Evolutionary conservation across 1,140 invertebrate genomes (phyloP).

Genomic region (Nephila pilipes): DNA sequence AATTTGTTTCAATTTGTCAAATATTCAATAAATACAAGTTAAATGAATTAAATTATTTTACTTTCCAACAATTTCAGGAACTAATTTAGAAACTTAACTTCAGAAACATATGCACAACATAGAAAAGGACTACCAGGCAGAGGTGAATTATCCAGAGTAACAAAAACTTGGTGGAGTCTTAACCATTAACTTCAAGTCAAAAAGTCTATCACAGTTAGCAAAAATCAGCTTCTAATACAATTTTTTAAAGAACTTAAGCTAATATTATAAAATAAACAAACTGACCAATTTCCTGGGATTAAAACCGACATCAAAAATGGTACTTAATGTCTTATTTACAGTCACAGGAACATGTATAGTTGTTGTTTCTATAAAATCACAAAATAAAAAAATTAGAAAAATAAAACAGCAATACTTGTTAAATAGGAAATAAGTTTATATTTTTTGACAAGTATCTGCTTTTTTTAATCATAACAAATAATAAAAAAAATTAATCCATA

Average conservation of each 20-base stretch:
- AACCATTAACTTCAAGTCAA: too few species aligned
- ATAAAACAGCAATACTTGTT: too few species aligned
- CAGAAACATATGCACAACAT: constrained; percentile 94
- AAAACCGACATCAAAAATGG: constrained; percentile 83
- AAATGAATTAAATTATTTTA: constrained; percentile 77
- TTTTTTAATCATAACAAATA: not conserved
- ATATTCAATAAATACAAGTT: not conserved
- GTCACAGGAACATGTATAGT: constrained; percentile 72
- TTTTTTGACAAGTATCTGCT: too few species aligned
- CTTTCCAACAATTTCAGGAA: constrained; percentile 82
- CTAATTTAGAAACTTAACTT: constrained; percentile 90
- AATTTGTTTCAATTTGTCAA: not conserved
- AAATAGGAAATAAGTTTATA: too few species aligned
- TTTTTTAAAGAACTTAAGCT: too few species aligned
- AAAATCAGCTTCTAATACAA: too few species aligned
- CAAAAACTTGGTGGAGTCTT: constrained; percentile 90
- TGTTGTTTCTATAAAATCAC: constrained; percentile 49
- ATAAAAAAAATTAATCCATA: not conserved
- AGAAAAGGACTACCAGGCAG: constrained; percentile 95
- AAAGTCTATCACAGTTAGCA: too few species aligned
- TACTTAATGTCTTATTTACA: constrained; percentile 68
- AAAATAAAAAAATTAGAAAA: too few species aligned
- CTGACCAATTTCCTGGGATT: constrained; percentile 90
- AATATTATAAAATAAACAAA: not conserved
- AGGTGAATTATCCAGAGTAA: constrained; percentile 90